Evolutionary conservation across 2,113 vertebrate genomes (phyloP), one percentile per base, ranked within the genome.

Genomic region (Ctenomys sociabilis): DNA sequence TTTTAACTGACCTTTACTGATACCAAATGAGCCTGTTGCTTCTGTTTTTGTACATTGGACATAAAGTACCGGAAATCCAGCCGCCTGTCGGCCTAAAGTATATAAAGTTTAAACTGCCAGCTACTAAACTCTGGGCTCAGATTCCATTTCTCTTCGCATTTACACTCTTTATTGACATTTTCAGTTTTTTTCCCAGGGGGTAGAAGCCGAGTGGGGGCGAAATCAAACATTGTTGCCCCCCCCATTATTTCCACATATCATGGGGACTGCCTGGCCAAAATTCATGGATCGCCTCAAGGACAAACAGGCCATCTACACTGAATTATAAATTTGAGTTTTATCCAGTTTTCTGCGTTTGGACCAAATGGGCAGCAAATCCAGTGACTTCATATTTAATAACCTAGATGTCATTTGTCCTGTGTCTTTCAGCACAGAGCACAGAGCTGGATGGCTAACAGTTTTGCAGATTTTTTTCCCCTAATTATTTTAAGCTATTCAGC

Each of bases 401-500:
- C 98, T 98, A 98, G 98, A 99, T 98, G 98, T 98, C 98, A 98
- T 99, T 98, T 98, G 98, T 98, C 98, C 98, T 97, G 89, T 98
- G 98, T 98, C 98, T 98, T 97, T 3, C 96, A 98, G 96, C 98
- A 98, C 98, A 98, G 96, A 98, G 98, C 94, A 97, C 98, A 98
- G 98, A 98, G 98, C 61, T 98, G 98, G 98, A 98, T 97, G 98
- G 98, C 97, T 96, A 98, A 97, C 98, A 97, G 98, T 98, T 98
- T 98, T 98, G 98, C 97, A 98, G 98, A 98, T 98, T 97, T 97
- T 85, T 81, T 95, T 94, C 97, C 97, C 97, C 98, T 98, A 99
- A 99, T 99, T 99, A 99, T 99, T 99, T 98, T 99, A 98, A 98
- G 98, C 98, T 98, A 98, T 98, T 98, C 98, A 99, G 98, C 98